These are phyloP conservation scores for Campylomormyrus numenius DNA, from an alignment of 2,113 vertebrate species.

Conservation along the genomic window DNA sequence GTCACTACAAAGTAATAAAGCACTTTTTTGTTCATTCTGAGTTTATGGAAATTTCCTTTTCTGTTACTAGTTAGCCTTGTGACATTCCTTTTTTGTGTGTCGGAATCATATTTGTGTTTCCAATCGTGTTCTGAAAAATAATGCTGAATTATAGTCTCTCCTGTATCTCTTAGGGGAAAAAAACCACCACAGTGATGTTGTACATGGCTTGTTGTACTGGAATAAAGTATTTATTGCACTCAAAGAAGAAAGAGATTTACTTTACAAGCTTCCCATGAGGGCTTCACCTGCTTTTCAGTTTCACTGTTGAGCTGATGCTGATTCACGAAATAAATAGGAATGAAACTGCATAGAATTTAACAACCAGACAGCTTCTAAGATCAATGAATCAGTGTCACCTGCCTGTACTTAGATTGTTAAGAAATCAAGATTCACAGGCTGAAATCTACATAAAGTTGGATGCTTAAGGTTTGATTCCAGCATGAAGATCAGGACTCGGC, in stretches of 20 bases:
- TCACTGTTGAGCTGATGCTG: background rate
- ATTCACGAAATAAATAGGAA: background rate
- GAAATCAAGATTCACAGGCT: constrained; percentile 14
- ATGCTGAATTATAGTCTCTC: background rate
- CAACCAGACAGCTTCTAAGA: background rate
- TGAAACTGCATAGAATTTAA: background rate
- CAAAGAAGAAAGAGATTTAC: background rate
- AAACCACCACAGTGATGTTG: background rate
- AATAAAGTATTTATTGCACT: background rate
- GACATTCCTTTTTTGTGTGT: background rate
- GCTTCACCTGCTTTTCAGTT: background rate
- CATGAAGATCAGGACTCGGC: constrained; percentile 46
- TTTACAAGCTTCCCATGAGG: background rate
- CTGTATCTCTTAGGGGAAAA: background rate
- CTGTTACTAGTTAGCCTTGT: background rate
- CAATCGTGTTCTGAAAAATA: background rate
- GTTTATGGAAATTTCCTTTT: background rate
- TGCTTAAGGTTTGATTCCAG: constrained; percentile 40
- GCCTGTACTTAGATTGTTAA: background rate
- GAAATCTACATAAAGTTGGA: constrained; percentile 34
- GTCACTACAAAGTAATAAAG: background rate
- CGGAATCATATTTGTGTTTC: background rate
- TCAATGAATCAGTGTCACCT: background rate
- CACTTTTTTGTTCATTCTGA: background rate
- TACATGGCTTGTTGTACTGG: background rate